Conservation (phyloP, 2,888 invertebrate species). For the Tipula helvola region DNA sequence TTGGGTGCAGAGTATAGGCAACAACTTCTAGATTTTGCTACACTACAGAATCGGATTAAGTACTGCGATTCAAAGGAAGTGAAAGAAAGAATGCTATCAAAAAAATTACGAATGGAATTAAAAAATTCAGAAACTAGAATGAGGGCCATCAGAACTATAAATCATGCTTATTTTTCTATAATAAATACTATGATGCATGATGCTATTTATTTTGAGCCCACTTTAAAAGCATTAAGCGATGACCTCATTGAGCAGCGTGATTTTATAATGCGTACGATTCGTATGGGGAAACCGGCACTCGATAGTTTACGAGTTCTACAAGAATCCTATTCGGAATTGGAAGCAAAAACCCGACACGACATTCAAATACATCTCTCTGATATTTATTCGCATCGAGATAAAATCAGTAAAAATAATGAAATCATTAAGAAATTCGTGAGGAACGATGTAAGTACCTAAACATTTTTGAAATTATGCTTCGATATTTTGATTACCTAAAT, state of each 20-base stretch:
- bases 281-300: conserved; percentile 30
- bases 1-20: conserved; percentile 23
- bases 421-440: conserved; percentile 17
- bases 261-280: conserved; percentile 30
- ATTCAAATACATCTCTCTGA: conserved; percentile 23
- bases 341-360: conserved; percentile 25
- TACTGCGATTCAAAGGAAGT: conserved; percentile 28
- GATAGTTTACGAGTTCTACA: conserved; percentile 14
- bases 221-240: conserved; percentile 26
- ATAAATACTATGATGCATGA: conserved; percentile 24
- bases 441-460: conserved; percentile 18
- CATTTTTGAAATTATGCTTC: background rate
- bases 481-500: too few relatives aligned
- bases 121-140: conserved; percentile 31
- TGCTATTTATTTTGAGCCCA: conserved; percentile 32
- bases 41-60: conserved; percentile 28
- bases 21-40: conserved; percentile 23
- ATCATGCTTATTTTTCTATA: conserved; percentile 28
- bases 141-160: conserved; percentile 29
- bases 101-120: conserved; percentile 26
- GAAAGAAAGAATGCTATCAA: conserved; percentile 26
- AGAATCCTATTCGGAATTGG: conserved; percentile 19
- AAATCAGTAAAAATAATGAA: conserved; percentile 14
- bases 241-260: conserved; percentile 32
- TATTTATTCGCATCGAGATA: conserved; percentile 21